Conservation (phyloP, 1,140 invertebrate species). For the Drosophila oshimai region DNA sequence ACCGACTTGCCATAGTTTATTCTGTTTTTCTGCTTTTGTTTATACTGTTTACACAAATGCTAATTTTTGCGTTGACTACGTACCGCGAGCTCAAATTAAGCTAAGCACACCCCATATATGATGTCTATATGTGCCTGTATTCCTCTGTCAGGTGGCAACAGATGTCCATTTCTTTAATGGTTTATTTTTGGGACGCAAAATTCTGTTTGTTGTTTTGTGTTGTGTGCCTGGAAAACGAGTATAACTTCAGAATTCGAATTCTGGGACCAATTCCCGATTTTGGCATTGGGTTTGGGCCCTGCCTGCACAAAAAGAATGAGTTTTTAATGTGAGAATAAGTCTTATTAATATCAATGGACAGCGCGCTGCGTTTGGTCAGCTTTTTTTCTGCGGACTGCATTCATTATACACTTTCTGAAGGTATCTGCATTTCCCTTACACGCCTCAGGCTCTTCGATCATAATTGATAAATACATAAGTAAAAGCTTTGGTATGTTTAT, state of each 20-base stretch:
- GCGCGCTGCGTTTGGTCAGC: neutral
- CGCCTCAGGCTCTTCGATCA: too few relatives aligned
- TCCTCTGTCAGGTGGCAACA: constrained; percentile 8
- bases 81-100: constrained; percentile 1
- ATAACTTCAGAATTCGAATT: neutral
- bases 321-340: constrained; percentile 41
- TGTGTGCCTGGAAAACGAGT: neutral
- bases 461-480: too few relatives aligned
- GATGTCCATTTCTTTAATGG: constrained; percentile 6
- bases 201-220: too few relatives aligned
- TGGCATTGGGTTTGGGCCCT: neutral
- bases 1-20: constrained; percentile 22
- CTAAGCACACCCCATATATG: neutral
- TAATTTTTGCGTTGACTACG: constrained; percentile 44
- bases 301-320: neutral
- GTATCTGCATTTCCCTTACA: neutral
- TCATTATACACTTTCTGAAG: neutral
- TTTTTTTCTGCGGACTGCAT: neutral
- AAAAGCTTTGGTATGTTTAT: too few relatives aligned
- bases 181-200: neutral
- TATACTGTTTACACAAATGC: constrained; percentile 50
- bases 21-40: too few relatives aligned
- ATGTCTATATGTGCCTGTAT: too few relatives aligned
- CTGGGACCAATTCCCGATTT: neutral
- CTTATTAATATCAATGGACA: constrained; percentile 26